Percentiles rank a stretch among this genome's conserved stretches.
These are phyloP conservation scores for Drosophila yooni DNA, from an alignment of 2,888 invertebrate species.

Conservation along the genomic window DNA sequence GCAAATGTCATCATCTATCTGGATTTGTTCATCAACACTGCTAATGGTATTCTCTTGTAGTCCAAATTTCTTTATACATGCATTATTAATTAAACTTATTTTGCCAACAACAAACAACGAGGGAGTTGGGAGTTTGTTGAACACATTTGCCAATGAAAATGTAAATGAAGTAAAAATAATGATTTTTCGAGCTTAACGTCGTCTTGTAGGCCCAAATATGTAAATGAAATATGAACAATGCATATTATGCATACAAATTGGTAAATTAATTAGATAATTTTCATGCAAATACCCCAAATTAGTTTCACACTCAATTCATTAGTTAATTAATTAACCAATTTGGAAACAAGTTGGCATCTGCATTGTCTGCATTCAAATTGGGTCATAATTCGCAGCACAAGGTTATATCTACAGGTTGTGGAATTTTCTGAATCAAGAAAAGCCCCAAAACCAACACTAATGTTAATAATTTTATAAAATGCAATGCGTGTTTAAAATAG, in stretches of 20 bases:
- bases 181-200: background rate
- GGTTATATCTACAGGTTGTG: constrained; percentile 26
- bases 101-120: background rate
- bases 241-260: constrained; percentile 11
- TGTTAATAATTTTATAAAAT: background rate
- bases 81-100: constrained; percentile 52
- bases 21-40: constrained; percentile 7
- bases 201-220: background rate
- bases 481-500: background rate
- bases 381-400: constrained; percentile 35
- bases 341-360: constrained; percentile 33
- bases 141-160: background rate
- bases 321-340: constrained; percentile 39
- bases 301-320: constrained; percentile 52
- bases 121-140: too few relatives aligned
- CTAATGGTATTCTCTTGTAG: constrained; percentile 53
- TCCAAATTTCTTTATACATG: constrained; percentile 47
- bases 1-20: background rate
- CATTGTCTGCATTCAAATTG: constrained; percentile 29
- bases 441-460: background rate
- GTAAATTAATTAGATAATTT: constrained; percentile 29
- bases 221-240: constrained; percentile 16
- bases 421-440: constrained; percentile 11
- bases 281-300: constrained; percentile 38
- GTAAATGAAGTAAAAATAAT: background rate